Conservation (phyloP, 2,888 invertebrate genomes). For the Machimus atricapillus region DNA sequence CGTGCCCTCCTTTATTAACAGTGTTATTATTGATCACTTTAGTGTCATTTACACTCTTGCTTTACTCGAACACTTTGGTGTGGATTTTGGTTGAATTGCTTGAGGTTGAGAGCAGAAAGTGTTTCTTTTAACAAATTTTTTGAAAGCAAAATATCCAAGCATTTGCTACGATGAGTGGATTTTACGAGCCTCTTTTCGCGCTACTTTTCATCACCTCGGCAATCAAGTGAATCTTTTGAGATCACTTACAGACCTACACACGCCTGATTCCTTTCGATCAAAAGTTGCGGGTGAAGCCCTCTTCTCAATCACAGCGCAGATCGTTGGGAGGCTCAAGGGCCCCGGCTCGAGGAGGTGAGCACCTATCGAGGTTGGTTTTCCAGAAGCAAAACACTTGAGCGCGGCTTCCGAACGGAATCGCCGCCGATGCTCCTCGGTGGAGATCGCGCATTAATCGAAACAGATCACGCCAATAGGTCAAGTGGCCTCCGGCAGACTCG, state of each 20-base stretch:
- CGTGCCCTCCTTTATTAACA: not conserved
- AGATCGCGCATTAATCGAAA: not conserved
- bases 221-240: slow-evolving; percentile 10
- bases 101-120: not conserved
- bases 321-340: not conserved
- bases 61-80: not conserved
- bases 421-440: not conserved
- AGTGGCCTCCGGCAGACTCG: not conserved
- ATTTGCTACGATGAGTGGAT: not conserved
- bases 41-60: not conserved
- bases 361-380: not conserved
- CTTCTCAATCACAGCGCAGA: not conserved
- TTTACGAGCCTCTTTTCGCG: not conserved
- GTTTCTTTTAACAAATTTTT: not conserved
- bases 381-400: not conserved
- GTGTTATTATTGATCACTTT: not conserved
- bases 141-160: not conserved
- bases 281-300: not conserved
- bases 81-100: not conserved
- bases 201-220: not conserved
- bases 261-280: not conserved
- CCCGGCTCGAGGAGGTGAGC: not conserved
- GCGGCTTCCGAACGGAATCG: not conserved
- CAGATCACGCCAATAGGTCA: slow-evolving; percentile 29
- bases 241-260: slow-evolving; percentile 20